These are phyloP conservation scores for Prosopocoilus inquinatus DNA, from an alignment of 2,888 invertebrate genomes.

Conservation along the genomic window DNA sequence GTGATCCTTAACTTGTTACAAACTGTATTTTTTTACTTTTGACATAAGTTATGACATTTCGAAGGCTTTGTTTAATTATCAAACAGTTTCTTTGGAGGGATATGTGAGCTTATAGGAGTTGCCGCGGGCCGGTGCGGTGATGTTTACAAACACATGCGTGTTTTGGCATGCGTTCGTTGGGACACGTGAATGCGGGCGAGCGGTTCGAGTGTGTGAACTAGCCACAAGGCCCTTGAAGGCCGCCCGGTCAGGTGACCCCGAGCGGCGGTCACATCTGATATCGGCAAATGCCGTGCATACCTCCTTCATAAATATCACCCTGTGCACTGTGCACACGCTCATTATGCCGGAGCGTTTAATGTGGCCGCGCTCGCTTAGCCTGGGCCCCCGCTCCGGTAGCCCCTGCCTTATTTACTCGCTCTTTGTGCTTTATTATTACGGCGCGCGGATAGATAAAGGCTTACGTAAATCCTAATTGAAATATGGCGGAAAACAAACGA, in stretches of 20 bases:
- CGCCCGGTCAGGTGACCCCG: conserved; percentile 34
- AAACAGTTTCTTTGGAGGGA: too few species aligned
- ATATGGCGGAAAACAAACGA: neutral
- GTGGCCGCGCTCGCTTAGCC: conserved; percentile 23
- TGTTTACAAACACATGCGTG: neutral
- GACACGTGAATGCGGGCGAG: conserved; percentile 4
- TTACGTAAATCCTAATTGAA: conserved; percentile 9
- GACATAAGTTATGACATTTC: too few species aligned
- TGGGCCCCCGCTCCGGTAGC: conserved; percentile 16
- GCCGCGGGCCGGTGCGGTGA: too few species aligned
- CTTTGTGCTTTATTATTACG: conserved; percentile 6
- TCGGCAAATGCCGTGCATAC: conserved; percentile 36
- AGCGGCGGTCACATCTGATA: conserved; percentile 35
- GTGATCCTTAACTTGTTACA: too few species aligned
- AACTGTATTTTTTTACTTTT: too few species aligned
- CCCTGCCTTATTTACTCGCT: conserved; percentile 13
- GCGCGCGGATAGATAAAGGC: conserved; percentile 5
- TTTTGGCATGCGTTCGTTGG: conserved; percentile 10
- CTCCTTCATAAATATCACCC: conserved; percentile 38
- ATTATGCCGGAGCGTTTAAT: conserved; percentile 36
- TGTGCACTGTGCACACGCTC: conserved; percentile 28
- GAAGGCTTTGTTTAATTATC: too few species aligned
- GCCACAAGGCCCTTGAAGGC: conserved; percentile 36
- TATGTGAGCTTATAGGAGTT: too few species aligned
- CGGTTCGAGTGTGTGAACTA: conserved; percentile 18